A percentile compares a stretch with the other conserved stretches of the same genome.
phyloP scores from a whole-genome alignment of 2,113 vertebrate species.

The Daboia siamensis region DNA sequence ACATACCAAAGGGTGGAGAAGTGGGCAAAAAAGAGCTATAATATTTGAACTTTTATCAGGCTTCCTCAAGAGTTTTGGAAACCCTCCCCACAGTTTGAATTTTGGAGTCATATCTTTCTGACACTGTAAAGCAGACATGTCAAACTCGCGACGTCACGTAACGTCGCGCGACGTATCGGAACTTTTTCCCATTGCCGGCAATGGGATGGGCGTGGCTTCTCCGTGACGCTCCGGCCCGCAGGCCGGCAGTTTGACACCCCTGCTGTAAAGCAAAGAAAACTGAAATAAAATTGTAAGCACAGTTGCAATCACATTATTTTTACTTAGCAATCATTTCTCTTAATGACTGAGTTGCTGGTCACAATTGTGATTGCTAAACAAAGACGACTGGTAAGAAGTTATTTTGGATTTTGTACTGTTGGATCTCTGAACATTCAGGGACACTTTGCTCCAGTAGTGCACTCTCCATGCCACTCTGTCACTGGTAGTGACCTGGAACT shows the following conservation, averaged over 20 bases:
- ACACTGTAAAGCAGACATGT: not conserved
- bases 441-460: not conserved
- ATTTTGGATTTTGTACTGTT: not conserved
- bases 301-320: not conserved
- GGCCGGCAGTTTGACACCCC: too few relatives aligned
- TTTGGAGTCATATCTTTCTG: not conserved
- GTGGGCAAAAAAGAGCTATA: not conserved
- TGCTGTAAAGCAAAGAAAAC: not conserved
- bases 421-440: not conserved
- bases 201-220: too few relatives aligned
- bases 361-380: not conserved
- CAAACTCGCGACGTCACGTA: too few relatives aligned
- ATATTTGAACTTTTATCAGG: not conserved
- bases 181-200: too few relatives aligned
- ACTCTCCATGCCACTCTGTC: not conserved
- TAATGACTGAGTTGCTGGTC: not conserved
- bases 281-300: not conserved
- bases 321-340: not conserved
- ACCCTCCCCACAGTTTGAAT: not conserved
- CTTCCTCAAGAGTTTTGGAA: not conserved
- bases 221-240: too few relatives aligned
- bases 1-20: not conserved
- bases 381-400: not conserved
- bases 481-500: not conserved
- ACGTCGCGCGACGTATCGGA: too few relatives aligned